Evolutionary conservation across 2,888 invertebrate genomes (phyloP).

Genomic region (Parelbella ahira): DNA sequence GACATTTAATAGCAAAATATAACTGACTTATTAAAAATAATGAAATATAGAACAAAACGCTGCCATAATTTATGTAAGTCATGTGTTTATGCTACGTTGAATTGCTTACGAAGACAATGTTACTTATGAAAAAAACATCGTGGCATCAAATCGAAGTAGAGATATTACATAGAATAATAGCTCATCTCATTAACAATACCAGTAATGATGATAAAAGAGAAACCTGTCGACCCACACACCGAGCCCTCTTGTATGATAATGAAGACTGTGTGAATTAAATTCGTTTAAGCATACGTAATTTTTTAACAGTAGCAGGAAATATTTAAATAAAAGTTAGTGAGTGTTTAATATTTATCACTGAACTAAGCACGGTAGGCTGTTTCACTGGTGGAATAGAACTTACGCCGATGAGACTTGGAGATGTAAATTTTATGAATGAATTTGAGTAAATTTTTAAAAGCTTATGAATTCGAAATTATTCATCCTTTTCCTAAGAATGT

Average conservation of each 20-base stretch:
- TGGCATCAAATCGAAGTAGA: conserved; percentile 11
- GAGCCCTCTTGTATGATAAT: conserved; percentile 57
- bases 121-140: conserved; percentile 9
- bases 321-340: conserved; percentile 65
- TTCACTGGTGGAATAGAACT: conserved; percentile 35
- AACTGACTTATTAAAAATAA: no score
- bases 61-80: not conserved
- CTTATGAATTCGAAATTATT: conserved; percentile 25
- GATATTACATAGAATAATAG: conserved; percentile 24
- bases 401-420: conserved; percentile 36
- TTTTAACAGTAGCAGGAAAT: conserved; percentile 69
- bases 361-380: conserved; percentile 39
- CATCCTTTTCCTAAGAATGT: not conserved
- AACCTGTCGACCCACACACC: conserved; percentile 44
- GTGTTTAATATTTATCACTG: conserved; percentile 72
- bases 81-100: not conserved
- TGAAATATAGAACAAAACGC: no score
- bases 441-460: conserved; percentile 31
- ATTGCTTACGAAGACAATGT: conserved; percentile 8
- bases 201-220: conserved; percentile 29
- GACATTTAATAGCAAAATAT: no score
- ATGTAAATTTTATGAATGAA: conserved; percentile 48
- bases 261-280: conserved; percentile 59
- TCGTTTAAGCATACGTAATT: conserved; percentile 51
- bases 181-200: conserved; percentile 31